phyloP scores from a whole-genome alignment of 2,888 invertebrate genomes.

The Xylota sylvarum region DNA sequence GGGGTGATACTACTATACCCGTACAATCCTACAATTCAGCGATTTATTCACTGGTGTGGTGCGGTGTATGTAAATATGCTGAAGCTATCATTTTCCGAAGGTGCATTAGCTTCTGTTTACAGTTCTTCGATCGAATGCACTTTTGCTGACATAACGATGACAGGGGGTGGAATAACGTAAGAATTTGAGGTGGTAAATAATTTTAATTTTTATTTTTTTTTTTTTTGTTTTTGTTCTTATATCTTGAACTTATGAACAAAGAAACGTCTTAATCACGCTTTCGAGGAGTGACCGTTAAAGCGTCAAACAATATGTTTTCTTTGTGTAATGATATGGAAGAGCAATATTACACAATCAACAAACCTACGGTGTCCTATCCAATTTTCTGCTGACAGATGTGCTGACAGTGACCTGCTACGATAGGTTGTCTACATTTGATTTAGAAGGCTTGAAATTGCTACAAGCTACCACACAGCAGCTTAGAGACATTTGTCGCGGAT shows the following conservation, averaged over 20 bases:
- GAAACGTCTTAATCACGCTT: conserved; percentile 32
- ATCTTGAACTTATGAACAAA: conserved; percentile 37
- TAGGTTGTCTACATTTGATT: too few species aligned
- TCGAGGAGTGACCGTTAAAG: conserved; percentile 25
- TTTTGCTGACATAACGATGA: conserved; percentile 16
- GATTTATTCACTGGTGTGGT: conserved; percentile 16
- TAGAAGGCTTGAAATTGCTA: too few species aligned
- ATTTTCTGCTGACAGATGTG: background rate
- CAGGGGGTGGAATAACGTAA: conserved; percentile 17
- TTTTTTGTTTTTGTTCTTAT: conserved; percentile 5
- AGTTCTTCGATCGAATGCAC: conserved; percentile 26
- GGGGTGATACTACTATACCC: background rate
- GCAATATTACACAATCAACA: background rate
- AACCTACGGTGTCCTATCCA: conserved; percentile 8
- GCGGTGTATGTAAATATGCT: conserved; percentile 24
- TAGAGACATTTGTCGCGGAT: too few species aligned
- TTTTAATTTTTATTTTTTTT: too few species aligned
- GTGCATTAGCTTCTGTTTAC: conserved; percentile 36
- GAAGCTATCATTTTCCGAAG: conserved; percentile 31
- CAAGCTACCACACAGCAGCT: too few species aligned
- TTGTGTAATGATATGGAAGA: conserved; percentile 14
- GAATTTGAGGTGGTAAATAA: background rate
- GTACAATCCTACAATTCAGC: conserved; percentile 27
- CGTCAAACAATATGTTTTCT: conserved; percentile 4
- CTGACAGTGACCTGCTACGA: too few species aligned